These are phyloP conservation scores for Enoplosus armatus DNA, from an alignment of 2,797 vertebrate species.

Conservation along the genomic window DNA sequence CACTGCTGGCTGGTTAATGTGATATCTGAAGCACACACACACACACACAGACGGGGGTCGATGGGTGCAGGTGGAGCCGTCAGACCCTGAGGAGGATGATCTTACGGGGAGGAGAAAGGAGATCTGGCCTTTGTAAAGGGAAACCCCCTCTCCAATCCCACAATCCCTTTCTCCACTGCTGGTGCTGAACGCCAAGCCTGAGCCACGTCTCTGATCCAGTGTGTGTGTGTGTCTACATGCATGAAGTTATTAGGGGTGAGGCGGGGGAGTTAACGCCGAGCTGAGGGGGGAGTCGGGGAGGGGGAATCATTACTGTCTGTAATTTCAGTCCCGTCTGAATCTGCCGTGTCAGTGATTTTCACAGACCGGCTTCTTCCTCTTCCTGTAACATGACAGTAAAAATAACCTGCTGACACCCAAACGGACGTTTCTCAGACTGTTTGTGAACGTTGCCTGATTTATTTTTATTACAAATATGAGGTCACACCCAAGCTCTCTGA, in stretches of 20 bases:
- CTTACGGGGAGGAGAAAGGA: slow-evolving; percentile 73
- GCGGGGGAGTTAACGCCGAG: neutral
- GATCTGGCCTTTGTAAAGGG: slow-evolving; percentile 68
- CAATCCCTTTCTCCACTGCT: slow-evolving; percentile 58
- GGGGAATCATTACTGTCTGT: slow-evolving; percentile 57
- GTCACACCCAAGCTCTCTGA: too few species aligned
- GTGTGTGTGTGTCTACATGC: slow-evolving; percentile 1
- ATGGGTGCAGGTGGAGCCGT: slow-evolving; percentile 57
- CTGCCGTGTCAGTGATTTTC: slow-evolving; percentile 52
- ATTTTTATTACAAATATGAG: neutral
- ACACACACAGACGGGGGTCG: slow-evolving; percentile 44
- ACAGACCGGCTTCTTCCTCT: neutral
- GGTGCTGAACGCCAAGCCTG: slow-evolving; percentile 11
- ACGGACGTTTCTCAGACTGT: neutral
- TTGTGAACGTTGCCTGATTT: neutral
- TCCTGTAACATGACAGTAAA: slow-evolving; percentile 20
- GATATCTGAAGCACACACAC: slow-evolving; percentile 20
- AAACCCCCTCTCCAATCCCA: slow-evolving; percentile 57
- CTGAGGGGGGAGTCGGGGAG: neutral
- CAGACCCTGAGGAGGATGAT: slow-evolving; percentile 78
- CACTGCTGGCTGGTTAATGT: slow-evolving; percentile 7
- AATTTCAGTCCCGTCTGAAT: slow-evolving; percentile 65
- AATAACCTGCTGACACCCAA: neutral
- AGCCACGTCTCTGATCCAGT: neutral
- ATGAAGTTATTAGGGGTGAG: slow-evolving; percentile 6